Conservation (phyloP, 92 coral and sea anemone genomes). For the Siderastrea siderea region DNA sequence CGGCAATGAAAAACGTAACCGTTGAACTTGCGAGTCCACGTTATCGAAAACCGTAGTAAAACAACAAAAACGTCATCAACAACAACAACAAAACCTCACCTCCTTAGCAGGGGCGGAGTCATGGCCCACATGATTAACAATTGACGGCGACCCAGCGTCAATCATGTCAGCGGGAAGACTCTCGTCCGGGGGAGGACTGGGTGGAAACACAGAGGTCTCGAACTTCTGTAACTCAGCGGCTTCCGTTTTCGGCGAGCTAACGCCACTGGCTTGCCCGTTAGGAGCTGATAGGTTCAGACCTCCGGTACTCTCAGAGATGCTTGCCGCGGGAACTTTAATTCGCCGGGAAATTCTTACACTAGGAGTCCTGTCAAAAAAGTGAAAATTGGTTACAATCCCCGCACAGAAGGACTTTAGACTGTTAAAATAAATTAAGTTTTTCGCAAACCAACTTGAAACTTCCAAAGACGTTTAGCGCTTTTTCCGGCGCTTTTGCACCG, state of each 20-base stretch:
- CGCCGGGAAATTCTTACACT: constrained; percentile 95
- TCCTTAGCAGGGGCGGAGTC: constrained; percentile 32
- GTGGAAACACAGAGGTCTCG: constrained; percentile 90
- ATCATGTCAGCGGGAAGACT: constrained; percentile 50
- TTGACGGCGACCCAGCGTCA: constrained; percentile 62
- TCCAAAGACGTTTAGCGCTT: no score
- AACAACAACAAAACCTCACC: neutral
- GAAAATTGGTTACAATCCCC: neutral
- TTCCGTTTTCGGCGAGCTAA: constrained; percentile 32
- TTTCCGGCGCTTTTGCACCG: no score
- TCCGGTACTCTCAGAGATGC: constrained; percentile 87
- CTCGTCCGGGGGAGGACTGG: constrained; percentile 82
- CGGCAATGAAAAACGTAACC: no score
- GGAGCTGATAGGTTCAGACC: constrained; percentile 76
- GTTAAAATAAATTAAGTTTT: neutral
- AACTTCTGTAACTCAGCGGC: constrained; percentile 88
- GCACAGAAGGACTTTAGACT: neutral
- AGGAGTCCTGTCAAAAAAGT: constrained; percentile 76
- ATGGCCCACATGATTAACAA: constrained; percentile 68
- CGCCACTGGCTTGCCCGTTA: constrained; percentile 48
- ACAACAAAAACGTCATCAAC: no score
- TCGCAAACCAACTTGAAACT: no score
- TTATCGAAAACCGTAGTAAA: no score
- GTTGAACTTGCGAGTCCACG: no score
- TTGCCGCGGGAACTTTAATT: constrained; percentile 77